Conservation (phyloP, 1,140 invertebrate genomes). For the Mactra quadrangularis region DNA sequence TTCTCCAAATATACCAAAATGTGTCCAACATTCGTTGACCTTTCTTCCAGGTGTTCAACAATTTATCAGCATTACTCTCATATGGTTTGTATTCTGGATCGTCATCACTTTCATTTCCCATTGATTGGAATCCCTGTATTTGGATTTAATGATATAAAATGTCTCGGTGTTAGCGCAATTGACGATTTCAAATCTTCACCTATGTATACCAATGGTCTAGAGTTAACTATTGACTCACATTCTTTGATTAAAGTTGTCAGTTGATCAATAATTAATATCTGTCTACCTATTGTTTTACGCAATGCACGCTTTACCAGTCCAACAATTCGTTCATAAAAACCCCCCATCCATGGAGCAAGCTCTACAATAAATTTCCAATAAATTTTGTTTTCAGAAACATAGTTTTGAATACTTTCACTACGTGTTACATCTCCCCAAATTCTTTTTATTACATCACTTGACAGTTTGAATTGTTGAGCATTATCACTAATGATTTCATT, state of each 20-base stretch:
- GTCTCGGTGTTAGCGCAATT: constrained; percentile 6
- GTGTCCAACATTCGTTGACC: constrained; percentile 26
- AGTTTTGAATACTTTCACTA: neutral
- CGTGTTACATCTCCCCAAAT: neutral
- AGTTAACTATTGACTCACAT: constrained; percentile 16
- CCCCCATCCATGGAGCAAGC: constrained; percentile 26
- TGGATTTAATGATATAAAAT: constrained; percentile 21
- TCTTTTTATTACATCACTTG: neutral
- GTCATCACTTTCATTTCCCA: neutral
- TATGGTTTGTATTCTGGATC: neutral
- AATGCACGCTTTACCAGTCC: constrained; percentile 22
- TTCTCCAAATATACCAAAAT: constrained; percentile 33
- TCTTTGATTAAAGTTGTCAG: constrained; percentile 13
- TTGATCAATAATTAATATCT: constrained; percentile 20
- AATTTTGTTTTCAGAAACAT: neutral
- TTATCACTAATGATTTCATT: constrained; percentile 18
- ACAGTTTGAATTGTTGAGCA: constrained; percentile 22
- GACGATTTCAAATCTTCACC: constrained; percentile 19
- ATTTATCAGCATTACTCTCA: constrained; percentile 2
- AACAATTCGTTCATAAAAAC: constrained; percentile 26
- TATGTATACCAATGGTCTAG: constrained; percentile 17
- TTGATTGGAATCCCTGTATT: neutral
- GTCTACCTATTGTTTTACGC: constrained; percentile 27
- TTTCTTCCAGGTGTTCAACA: constrained; percentile 45
- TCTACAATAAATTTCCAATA: constrained; percentile 28